Evolutionary conservation across 2,797 vertebrate genomes (phyloP).

Genomic region (Sebastes itinus): DNA sequence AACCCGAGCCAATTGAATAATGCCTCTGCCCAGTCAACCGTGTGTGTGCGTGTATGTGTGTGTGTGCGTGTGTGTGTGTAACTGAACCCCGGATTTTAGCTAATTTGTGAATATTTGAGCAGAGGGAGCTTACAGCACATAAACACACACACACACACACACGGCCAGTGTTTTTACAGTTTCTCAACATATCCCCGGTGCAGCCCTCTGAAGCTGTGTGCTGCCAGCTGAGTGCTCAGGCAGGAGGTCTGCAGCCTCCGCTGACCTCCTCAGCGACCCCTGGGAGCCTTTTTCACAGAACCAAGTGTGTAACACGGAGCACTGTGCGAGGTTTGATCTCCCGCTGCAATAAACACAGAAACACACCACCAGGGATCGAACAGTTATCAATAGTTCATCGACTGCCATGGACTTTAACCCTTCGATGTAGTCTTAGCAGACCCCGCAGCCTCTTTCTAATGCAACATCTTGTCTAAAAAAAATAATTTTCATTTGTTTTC

Average conservation of each 20-base stretch:
- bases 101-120: slow-evolving; percentile 66
- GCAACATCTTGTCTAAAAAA: neutral
- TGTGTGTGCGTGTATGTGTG: slow-evolving; percentile 14
- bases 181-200: slow-evolving; percentile 48
- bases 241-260: slow-evolving; percentile 64
- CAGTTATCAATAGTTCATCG: slow-evolving; percentile 51
- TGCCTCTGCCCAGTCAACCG: slow-evolving; percentile 35
- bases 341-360: slow-evolving; percentile 45
- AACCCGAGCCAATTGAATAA: slow-evolving; percentile 60
- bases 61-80: slow-evolving; percentile 4
- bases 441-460: slow-evolving; percentile 8
- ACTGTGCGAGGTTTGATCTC: slow-evolving; percentile 56
- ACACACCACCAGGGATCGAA: slow-evolving; percentile 47
- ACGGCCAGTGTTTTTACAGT: slow-evolving; percentile 45
- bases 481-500: neutral
- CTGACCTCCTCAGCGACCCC: slow-evolving; percentile 60
- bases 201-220: slow-evolving; percentile 41
- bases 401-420: slow-evolving; percentile 39
- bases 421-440: neutral
- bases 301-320: slow-evolving; percentile 36
- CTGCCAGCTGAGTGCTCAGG: slow-evolving; percentile 66
- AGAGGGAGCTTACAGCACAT: slow-evolving; percentile 13
- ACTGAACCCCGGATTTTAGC: slow-evolving; percentile 51
- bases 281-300: slow-evolving; percentile 53
- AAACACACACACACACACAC: neutral